Conservation (phyloP, 2,113 vertebrate species). For the Pardalotus punctatus region DNA sequence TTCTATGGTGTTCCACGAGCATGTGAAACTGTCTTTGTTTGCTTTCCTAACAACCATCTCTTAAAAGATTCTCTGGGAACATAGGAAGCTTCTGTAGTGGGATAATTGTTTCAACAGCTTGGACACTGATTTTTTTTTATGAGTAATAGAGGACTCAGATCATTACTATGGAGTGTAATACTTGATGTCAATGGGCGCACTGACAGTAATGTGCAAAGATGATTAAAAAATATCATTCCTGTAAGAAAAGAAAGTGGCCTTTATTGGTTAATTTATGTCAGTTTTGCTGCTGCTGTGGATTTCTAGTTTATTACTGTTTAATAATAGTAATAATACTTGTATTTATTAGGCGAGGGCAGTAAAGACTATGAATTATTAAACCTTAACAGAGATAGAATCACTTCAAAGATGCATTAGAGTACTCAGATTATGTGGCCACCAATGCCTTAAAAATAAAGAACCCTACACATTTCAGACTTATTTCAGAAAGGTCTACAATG, state of each 20-base stretch:
- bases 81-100: conserved; percentile 25
- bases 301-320: neutral
- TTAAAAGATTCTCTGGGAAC: conserved; percentile 55
- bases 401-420: neutral
- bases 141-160: conserved; percentile 7
- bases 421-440: neutral
- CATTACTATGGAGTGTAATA: conserved; percentile 6
- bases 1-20: neutral
- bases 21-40: conserved; percentile 64
- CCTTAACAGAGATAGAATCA: neutral
- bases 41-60: conserved; percentile 61
- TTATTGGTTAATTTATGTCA: neutral
- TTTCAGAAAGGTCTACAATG: neutral
- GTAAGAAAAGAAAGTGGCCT: neutral
- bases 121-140: conserved; percentile 23
- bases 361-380: neutral
- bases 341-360: neutral
- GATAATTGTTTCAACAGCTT: conserved; percentile 62
- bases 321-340: neutral
- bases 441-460: neutral
- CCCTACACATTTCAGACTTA: neutral
- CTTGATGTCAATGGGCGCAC: neutral
- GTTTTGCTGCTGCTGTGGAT: neutral
- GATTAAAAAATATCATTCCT: conserved; percentile 11
- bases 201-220: neutral